phyloP scores from a whole-genome alignment of 2,797 vertebrate genomes.

The Neopelma chrysocephalum region DNA sequence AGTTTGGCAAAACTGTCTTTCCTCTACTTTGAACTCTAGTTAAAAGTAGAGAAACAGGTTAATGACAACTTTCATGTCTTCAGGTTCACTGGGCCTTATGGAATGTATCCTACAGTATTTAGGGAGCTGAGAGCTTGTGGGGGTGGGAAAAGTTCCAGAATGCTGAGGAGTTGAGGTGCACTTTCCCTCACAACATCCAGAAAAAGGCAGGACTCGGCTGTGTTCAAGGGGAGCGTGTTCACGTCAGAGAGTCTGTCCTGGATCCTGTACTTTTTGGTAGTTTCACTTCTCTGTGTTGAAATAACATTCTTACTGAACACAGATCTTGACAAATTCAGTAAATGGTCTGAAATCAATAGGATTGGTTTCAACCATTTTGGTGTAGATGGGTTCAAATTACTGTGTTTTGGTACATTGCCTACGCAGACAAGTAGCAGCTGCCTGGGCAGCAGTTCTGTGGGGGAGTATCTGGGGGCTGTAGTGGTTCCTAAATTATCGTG shows the following conservation, averaged over 20 bases:
- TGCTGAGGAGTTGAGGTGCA: background rate
- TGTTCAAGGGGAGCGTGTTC: background rate
- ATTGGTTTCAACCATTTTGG: background rate
- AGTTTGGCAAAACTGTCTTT: background rate
- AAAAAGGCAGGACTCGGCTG: background rate
- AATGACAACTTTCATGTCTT: background rate
- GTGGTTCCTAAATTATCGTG: slow-evolving; percentile 7
- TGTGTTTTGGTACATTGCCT: background rate
- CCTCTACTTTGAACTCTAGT: background rate
- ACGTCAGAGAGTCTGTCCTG: background rate
- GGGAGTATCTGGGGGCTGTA: background rate
- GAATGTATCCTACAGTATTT: background rate
- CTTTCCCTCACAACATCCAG: background rate
- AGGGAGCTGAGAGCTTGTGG: background rate
- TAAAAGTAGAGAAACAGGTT: slow-evolving; percentile 13
- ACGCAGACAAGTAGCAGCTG: background rate
- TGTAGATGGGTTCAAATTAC: background rate
- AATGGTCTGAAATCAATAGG: background rate
- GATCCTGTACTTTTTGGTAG: fast-evolving
- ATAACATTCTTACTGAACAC: background rate
- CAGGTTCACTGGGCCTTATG: background rate
- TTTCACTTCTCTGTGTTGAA: background rate
- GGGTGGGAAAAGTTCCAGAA: background rate
- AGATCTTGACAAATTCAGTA: background rate
- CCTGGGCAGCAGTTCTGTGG: background rate